Conservation (phyloP, 2,113 vertebrate genomes). For the Benthochromis sp. region DNA sequence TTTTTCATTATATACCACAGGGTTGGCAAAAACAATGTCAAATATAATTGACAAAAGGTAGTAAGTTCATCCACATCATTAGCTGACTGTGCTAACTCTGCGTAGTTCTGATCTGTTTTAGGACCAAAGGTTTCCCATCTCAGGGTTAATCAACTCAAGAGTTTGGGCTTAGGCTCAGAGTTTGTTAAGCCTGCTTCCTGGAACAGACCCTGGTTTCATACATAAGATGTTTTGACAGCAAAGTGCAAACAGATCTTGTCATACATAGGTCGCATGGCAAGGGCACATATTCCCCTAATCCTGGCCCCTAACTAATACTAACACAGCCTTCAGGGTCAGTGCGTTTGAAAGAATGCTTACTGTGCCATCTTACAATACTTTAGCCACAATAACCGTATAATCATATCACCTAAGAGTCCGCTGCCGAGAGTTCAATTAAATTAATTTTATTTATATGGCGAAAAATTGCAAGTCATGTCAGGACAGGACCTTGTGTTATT, state of each 20-base stretch:
- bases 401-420: neutral
- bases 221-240: constrained; percentile 23
- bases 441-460: neutral
- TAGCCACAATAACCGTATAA: neutral
- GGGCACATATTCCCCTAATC: neutral
- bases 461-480: neutral
- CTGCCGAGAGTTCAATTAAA: neutral
- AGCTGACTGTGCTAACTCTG: neutral
- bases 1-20: neutral
- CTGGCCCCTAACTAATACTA: constrained; percentile 19
- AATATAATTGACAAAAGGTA: neutral
- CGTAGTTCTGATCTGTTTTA: neutral
- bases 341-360: constrained; percentile 1
- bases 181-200: neutral
- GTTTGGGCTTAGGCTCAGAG: neutral
- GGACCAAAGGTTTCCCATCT: neutral
- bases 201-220: neutral
- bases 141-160: neutral
- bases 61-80: neutral
- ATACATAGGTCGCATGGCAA: neutral
- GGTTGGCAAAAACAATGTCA: neutral
- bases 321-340: constrained; percentile 30
- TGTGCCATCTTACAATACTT: neutral
- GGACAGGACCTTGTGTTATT: neutral
- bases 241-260: constrained; percentile 32